phyloP scores from a whole-genome alignment of 2,797 vertebrate species.

The Thunnus albacares region DNA sequence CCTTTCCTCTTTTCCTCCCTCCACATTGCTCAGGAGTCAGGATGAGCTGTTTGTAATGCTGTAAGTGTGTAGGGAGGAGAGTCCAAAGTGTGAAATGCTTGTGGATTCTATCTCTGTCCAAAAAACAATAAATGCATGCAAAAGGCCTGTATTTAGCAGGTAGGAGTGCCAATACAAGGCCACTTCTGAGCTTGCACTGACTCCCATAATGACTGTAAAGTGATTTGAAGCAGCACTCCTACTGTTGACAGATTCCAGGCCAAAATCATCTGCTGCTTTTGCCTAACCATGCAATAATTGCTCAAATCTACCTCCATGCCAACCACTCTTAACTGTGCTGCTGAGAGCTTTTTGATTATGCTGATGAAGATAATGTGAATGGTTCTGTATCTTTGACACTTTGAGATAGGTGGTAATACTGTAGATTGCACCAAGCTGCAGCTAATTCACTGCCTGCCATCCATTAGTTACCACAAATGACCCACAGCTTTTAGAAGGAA shows the following conservation, averaged over 20 bases:
- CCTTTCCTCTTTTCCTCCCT: slow-evolving; percentile 54
- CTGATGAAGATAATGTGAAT: slow-evolving; percentile 25
- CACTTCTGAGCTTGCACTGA: slow-evolving; percentile 8
- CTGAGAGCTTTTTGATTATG: slow-evolving; percentile 44
- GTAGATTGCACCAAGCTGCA: slow-evolving; percentile 24
- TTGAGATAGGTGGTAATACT: slow-evolving; percentile 10
- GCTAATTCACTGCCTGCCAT: slow-evolving; percentile 37
- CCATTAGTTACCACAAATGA: slow-evolving; percentile 67
- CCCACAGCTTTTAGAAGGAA: background rate
- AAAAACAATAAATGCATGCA: slow-evolving; percentile 31
- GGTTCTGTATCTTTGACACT: slow-evolving; percentile 30
- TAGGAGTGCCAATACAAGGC: slow-evolving; percentile 20
- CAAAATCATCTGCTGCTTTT: slow-evolving; percentile 33
- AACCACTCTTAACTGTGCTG: slow-evolving; percentile 33
- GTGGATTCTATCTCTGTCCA: slow-evolving; percentile 19
- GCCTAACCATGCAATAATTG: background rate
- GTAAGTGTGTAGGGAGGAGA: slow-evolving; percentile 73
- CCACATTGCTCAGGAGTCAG: slow-evolving; percentile 71
- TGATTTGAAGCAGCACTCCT: slow-evolving; percentile 42
- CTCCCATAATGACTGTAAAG: slow-evolving; percentile 21
- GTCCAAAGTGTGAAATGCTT: slow-evolving; percentile 35
- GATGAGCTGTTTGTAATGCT: slow-evolving; percentile 84
- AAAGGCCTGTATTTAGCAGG: slow-evolving; percentile 26
- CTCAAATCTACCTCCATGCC: slow-evolving; percentile 40
- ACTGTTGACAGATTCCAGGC: slow-evolving; percentile 34